These are phyloP conservation scores for Microcebus tavaratra DNA, from an alignment of 2,113 vertebrate genomes.

Conservation along the genomic window DNA sequence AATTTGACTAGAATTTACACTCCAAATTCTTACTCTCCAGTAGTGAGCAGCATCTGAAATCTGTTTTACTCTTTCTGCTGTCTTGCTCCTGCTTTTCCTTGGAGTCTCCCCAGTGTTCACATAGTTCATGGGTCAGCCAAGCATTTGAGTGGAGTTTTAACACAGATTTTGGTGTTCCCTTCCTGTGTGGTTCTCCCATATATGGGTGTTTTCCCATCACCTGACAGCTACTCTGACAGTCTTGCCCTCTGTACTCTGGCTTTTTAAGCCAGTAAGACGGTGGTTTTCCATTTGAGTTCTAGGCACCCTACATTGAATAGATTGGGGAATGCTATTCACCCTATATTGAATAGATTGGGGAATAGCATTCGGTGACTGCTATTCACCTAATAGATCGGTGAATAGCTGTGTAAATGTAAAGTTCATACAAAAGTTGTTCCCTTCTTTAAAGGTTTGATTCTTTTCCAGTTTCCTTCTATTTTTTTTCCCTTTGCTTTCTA, in stretches of 20 bases:
- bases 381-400: too few relatives aligned
- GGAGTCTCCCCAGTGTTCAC: not conserved
- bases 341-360: too few relatives aligned
- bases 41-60: not conserved
- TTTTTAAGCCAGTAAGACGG: not conserved
- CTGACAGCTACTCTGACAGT: not conserved
- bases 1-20: not conserved
- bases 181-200: not conserved
- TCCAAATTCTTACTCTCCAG: not conserved
- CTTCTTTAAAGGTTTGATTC: not conserved
- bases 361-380: too few relatives aligned
- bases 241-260: not conserved
- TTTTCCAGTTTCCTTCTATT: not conserved
- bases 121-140: not conserved
- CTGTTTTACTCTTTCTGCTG: not conserved
- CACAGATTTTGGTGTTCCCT: not conserved
- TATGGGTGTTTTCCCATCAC: not conserved
- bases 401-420: not conserved
- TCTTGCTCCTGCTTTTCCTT: not conserved
- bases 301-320: fast-evolving
- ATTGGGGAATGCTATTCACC: not conserved
- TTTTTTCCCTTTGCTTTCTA: not conserved
- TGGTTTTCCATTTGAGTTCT: not conserved
- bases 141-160: not conserved
- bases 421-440: not conserved